Evolutionary conservation across 2,797 vertebrate species (phyloP), one percentile per base, ranked within the genome.

Genomic region (Thripadectes ignobilis): DNA sequence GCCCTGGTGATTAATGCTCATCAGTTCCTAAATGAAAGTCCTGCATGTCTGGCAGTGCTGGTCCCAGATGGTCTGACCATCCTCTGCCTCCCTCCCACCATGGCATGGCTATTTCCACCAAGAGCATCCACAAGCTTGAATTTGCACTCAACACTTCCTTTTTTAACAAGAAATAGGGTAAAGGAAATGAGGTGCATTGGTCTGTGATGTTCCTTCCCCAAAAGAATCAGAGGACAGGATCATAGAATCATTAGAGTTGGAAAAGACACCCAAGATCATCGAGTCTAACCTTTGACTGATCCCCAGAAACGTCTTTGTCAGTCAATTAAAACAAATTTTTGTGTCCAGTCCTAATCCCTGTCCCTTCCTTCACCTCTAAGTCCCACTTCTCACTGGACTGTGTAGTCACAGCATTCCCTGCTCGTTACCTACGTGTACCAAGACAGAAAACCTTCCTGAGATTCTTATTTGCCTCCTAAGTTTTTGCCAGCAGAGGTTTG

Each of bases 401-500:
- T n/a, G 52, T 10, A 54, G 74, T 54, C 61, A 34, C 77, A 85
- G 38, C 71, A 4, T 74, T 93, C 91, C 66, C 41, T 5, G 0
- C 63, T 59, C 38, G 12, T 66, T 87, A 88, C 94, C 91, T 94
- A 80, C 0, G 0, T 38, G 77, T 92, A 89, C 92, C 74, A 95
- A 94, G 85, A 86, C 48, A 82, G 77, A 84, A 73, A 94, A 85
- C 59, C 61, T 93, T 67, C 85, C 2, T 22, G 26, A 84, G 77
- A 74, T 34, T 82, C 83, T 43, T 76, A 48, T 58, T 96, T 87
- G 72, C 77, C 85, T 89, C 68, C 22, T 1, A 51, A 34, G n/a
- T 9, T 88, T 66, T 74, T 82, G 85, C 93, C 92, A 96, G 94
- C 74, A 93, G 88, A 89, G 95, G 93, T 95, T 97, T 95, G 90